Conservation (phyloP, 53 echinoderm and acorn worm genomes). For the Temnopleurus reevesii region DNA sequence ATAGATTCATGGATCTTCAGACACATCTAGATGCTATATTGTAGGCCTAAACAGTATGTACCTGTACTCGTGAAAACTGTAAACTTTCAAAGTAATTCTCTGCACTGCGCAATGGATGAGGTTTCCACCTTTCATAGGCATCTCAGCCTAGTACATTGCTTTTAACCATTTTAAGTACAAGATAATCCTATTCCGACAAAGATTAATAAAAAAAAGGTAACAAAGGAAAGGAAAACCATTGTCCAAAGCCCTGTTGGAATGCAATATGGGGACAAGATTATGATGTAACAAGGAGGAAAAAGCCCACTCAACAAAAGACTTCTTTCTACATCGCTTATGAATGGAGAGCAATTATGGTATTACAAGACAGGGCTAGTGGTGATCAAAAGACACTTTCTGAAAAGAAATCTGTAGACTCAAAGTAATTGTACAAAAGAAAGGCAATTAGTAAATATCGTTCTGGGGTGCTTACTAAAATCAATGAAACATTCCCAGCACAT, state of each 20-base stretch:
- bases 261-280: background rate
- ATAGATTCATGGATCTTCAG: no score
- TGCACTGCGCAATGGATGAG: no score
- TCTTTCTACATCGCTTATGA: background rate
- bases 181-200: background rate
- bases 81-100: no score
- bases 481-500: background rate
- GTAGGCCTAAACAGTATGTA: no score
- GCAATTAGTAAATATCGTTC: constrained; percentile 1
- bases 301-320: background rate
- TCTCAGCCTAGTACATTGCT: background rate
- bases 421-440: background rate
- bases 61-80: no score
- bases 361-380: background rate
- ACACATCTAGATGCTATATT: no score
- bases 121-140: background rate
- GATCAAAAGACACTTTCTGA: background rate
- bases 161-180: constrained; percentile 2
- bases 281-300: constrained; percentile 1
- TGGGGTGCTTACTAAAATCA: background rate
- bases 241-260: background rate
- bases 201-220: background rate
- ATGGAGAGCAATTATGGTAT: constrained; percentile 17
- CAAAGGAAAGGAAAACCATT: background rate
- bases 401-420: background rate